Evolutionary conservation across 2,113 vertebrate genomes (phyloP).

Genomic region (Oreotrochilus melanogaster): DNA sequence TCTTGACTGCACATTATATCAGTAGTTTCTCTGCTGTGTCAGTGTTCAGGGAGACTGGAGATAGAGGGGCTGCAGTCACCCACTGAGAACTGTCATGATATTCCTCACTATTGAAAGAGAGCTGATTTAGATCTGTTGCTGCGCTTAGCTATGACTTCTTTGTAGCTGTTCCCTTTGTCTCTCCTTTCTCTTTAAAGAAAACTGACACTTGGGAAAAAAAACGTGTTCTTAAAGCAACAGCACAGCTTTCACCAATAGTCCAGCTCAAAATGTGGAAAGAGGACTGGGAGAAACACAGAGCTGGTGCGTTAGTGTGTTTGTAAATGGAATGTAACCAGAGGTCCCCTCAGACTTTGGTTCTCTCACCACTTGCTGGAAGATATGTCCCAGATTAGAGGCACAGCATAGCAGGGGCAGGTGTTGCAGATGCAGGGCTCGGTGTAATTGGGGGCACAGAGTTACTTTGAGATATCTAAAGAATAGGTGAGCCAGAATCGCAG

Average conservation of each 20-base stretch:
- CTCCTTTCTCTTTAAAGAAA: not conserved
- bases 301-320: not conserved
- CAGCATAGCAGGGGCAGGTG: not conserved
- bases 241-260: not conserved
- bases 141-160: not conserved
- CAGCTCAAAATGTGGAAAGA: not conserved
- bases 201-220: not conserved
- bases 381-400: not conserved
- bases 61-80: not conserved
- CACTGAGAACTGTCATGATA: not conserved
- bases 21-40: not conserved
- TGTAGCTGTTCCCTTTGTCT: not conserved
- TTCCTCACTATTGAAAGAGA: not conserved
- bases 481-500: constrained; percentile 44
- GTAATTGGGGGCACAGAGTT: not conserved
- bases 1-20: fast-evolving
- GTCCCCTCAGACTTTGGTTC: not conserved
- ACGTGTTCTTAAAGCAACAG: not conserved
- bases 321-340: not conserved
- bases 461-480: constrained; percentile 9
- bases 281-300: not conserved
- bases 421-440: not conserved
- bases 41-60: not conserved
- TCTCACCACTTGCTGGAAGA: fast-evolving
- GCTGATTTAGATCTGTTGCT: not conserved